phyloP scores from a whole-genome alignment of 2,888 invertebrate genomes.

The Caenorhabditis auriculariae region DNA sequence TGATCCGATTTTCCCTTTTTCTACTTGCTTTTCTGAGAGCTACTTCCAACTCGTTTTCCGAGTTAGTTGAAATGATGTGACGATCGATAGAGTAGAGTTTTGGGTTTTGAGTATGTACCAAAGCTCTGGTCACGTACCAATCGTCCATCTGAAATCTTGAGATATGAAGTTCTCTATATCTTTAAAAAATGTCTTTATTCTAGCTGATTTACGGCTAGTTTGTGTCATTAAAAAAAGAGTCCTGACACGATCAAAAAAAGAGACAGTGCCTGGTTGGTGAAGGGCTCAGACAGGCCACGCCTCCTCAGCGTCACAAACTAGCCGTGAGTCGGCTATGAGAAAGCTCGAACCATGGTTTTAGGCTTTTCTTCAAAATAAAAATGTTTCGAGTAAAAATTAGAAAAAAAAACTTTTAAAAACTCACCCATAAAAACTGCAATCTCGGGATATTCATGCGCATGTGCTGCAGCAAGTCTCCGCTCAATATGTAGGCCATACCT shows the following conservation, averaged over 20 bases:
- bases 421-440: slow-evolving; percentile 40
- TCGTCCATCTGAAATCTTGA: slow-evolving; percentile 53
- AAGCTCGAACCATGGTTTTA: too few relatives aligned
- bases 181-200: too few relatives aligned
- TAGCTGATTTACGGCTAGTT: too few relatives aligned
- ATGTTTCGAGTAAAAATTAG: not conserved
- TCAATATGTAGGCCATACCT: slow-evolving; percentile 46
- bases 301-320: too few relatives aligned
- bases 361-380: too few relatives aligned
- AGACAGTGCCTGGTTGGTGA: too few relatives aligned
- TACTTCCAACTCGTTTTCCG: slow-evolving; percentile 7
- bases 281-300: too few relatives aligned
- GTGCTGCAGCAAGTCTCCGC: slow-evolving; percentile 23
- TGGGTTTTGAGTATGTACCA: slow-evolving; percentile 19
- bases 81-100: slow-evolving; percentile 25
- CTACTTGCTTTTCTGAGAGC: not conserved
- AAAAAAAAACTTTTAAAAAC: slow-evolving; percentile 7
- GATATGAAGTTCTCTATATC: too few relatives aligned
- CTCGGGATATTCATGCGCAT: slow-evolving; percentile 26
- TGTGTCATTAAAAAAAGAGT: too few relatives aligned
- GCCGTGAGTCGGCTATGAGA: too few relatives aligned
- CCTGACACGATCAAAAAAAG: too few relatives aligned
- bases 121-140: slow-evolving; percentile 44
- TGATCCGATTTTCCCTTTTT: slow-evolving; percentile 9
- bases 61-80: slow-evolving; percentile 20